Evolutionary conservation across 2,888 invertebrate genomes (phyloP).

Genomic region (Boloria selene): DNA sequence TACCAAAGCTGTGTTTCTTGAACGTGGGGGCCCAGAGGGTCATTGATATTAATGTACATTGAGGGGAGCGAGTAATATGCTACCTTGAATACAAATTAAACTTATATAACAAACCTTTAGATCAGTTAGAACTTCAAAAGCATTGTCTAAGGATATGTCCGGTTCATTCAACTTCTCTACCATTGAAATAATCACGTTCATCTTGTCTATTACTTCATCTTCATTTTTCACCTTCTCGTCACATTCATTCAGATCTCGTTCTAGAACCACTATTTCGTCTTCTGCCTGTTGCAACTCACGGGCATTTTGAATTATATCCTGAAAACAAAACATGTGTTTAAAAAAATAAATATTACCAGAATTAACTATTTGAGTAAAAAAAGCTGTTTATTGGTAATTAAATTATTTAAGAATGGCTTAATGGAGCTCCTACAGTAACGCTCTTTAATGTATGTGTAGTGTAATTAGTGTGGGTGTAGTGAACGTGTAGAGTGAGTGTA

Average conservation of each 20-base stretch:
- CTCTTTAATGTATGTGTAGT: no score
- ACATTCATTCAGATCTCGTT: slow-evolving; percentile 89
- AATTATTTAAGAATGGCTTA: no score
- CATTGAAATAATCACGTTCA: slow-evolving; percentile 86
- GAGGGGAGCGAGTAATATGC: not conserved
- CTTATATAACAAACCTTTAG: slow-evolving; percentile 57
- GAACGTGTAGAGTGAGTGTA: no score
- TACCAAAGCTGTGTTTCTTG: no score
- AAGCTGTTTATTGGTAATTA: no score
- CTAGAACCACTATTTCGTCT: slow-evolving; percentile 90
- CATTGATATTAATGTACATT: no score
- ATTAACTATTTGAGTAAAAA: no score
- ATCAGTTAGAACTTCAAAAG: slow-evolving; percentile 70
- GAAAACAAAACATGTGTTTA: slow-evolving; percentile 20
- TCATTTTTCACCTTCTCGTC: slow-evolving; percentile 87
- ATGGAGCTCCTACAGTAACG: no score
- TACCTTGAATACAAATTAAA: no score
- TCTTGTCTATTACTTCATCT: slow-evolving; percentile 83
- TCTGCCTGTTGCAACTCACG: slow-evolving; percentile 88
- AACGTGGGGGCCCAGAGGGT: no score
- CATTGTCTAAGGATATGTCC: slow-evolving; percentile 61
- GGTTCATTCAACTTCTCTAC: slow-evolving; percentile 83
- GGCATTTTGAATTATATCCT: slow-evolving; percentile 94
- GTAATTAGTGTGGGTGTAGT: no score
- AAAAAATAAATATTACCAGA: no score